Evolutionary conservation across 2,888 invertebrate genomes (phyloP).

Genomic region (Dendrolimus pini): DNA sequence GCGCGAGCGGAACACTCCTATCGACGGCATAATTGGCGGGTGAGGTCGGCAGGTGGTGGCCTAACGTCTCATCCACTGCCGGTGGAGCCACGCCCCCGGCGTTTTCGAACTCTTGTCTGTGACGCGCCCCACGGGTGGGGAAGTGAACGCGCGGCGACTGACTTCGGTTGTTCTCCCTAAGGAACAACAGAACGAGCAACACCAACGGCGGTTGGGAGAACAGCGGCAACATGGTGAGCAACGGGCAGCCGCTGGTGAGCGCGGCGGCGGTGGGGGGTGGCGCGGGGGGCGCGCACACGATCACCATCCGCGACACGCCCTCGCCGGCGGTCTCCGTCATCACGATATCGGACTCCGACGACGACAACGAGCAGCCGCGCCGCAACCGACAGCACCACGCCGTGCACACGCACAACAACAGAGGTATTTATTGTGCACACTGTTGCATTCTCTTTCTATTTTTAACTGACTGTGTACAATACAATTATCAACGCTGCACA

Average conservation of each 20-base stretch:
- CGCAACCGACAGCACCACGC: conserved; percentile 16
- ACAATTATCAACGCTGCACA: no score
- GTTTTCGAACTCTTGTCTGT: no score
- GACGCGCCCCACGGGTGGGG: no score
- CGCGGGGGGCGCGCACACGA: conserved; percentile 82
- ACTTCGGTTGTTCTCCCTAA: conserved; percentile 1
- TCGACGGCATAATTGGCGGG: no score
- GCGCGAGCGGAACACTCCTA: no score
- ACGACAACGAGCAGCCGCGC: conserved; percentile 75
- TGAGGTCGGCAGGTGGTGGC: no score
- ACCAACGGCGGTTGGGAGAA: not conserved
- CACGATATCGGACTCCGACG: conserved; percentile 91
- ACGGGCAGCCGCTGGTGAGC: conserved; percentile 10
- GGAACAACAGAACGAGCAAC: conserved; percentile 15
- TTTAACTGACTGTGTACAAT: no score
- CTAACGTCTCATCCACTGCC: no score
- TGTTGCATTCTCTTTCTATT: no score
- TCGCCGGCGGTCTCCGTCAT: conserved; percentile 97
- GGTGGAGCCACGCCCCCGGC: no score
- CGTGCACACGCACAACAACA: conserved; percentile 31
- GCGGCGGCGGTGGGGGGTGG: conserved; percentile 18
- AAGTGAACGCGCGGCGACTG: no score
- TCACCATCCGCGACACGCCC: conserved; percentile 95
- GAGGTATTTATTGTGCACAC: conserved; percentile 20
- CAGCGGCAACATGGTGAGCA: conserved; percentile 4